These are phyloP conservation scores for Gasterosteus nipponicus DNA, from an alignment of 2,113 vertebrate genomes.

Conservation along the genomic window DNA sequence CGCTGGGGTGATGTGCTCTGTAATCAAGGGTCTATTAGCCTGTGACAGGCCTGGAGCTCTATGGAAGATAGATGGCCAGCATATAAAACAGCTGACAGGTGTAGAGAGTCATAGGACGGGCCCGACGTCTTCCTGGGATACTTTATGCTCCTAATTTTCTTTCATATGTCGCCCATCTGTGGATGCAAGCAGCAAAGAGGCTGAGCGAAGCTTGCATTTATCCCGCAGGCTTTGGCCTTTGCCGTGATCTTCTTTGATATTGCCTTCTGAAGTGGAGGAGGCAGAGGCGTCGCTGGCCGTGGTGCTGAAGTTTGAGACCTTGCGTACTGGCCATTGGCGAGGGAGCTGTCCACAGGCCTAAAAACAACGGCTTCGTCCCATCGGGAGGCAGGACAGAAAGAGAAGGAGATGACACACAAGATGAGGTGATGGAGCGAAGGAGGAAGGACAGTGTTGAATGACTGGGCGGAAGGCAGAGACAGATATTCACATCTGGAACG, in stretches of 20 bases:
- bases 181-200: not conserved
- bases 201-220: not conserved
- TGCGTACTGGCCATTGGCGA: not conserved
- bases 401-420: not conserved
- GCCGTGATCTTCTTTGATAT: not conserved
- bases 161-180: not conserved
- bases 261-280: not conserved
- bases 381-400: not conserved
- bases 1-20: constrained; percentile 54
- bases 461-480: constrained; percentile 1
- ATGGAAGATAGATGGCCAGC: constrained; percentile 33
- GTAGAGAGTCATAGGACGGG: not conserved
- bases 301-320: constrained; percentile 54
- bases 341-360: constrained; percentile 23
- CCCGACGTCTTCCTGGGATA: not conserved
- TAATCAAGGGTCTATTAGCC: constrained; percentile 77
- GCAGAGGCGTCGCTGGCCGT: constrained; percentile 26
- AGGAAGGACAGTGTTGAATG: constrained; percentile 10
- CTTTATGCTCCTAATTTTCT: not conserved
- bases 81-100: constrained; percentile 51
- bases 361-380: not conserved
- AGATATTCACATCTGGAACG: constrained; percentile 19
- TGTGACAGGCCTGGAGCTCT: constrained; percentile 33
- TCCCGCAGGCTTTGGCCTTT: not conserved
- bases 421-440: not conserved